Percentiles rank a stretch among this genome's conserved stretches.
These are phyloP conservation scores for Trachurus trachurus DNA, from an alignment of 2,797 vertebrate genomes.

Conservation along the genomic window DNA sequence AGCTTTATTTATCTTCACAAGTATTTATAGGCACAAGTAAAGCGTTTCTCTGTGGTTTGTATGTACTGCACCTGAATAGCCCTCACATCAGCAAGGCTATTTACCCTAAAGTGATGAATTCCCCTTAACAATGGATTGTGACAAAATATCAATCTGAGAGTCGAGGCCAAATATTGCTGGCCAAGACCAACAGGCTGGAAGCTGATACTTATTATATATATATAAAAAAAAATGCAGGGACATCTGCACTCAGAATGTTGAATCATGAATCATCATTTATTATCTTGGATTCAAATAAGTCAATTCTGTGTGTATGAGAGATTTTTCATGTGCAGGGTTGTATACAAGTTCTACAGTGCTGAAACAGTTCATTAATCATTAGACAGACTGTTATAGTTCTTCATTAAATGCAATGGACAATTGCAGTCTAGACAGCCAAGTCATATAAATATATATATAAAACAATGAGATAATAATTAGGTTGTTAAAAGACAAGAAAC, in stretches of 20 bases:
- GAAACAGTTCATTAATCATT: not conserved
- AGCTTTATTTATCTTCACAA: conserved; percentile 73
- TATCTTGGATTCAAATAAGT: conserved; percentile 38
- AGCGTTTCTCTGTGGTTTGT: conserved; percentile 64
- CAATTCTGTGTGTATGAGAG: not conserved
- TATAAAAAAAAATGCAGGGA: conserved; percentile 64
- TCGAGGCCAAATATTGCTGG: conserved; percentile 62
- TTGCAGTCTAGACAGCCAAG: not conserved
- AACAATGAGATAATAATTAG: not conserved
- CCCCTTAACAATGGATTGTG: conserved; percentile 54
- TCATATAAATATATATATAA: not conserved
- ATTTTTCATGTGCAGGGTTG: conserved; percentile 2
- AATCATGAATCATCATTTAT: conserved; percentile 41
- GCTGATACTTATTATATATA: conserved; percentile 30
- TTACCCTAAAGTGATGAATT: conserved; percentile 73
- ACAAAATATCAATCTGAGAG: conserved; percentile 66
- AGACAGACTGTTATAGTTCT: not conserved
- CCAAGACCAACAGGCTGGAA: conserved; percentile 62
- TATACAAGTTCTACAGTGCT: not conserved
- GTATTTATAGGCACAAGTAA: conserved; percentile 73
- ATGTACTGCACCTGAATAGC: conserved; percentile 65
- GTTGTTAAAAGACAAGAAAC: not conserved
- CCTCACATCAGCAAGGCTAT: conserved; percentile 56
- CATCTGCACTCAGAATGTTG: conserved; percentile 64
- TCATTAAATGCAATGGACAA: not conserved